Base-by-base conservation (phyloP, 2,113 vertebrate genomes). In the Macheiramphus alcinus region DNA sequence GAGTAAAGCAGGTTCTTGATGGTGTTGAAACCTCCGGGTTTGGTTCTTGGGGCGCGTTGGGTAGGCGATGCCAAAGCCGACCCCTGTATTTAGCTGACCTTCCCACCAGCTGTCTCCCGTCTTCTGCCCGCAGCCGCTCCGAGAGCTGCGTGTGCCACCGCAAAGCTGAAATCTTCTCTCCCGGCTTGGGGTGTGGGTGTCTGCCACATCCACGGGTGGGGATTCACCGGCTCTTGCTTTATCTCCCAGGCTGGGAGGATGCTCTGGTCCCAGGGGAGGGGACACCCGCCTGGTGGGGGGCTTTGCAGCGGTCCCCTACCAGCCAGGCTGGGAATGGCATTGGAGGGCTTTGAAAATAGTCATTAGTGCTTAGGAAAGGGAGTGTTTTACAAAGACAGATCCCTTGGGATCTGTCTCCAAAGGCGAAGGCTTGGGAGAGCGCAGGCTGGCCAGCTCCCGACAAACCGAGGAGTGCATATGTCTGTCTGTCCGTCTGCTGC, bases 61-160 rank as follows among this genome's bases (percentile, higher is more conserved):
- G 86, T 50, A 42, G 88, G 78, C 8, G 40, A 22, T 71, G 88
- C 94, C 68, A 85, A 61, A 36, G 61, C 90, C 4, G 1, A 55
- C 45, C 88, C 76, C 14, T 85, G 85, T 88, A 31, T 86, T 93
- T 58, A 78, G 76, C 73, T 42, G 16, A 5, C 59, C 56, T 45
- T 79, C 90, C 93, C 97, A 88, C 71, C 82, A 67, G 95, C 78
- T 92, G 95, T 96, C 87, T 87, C 91, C 90, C 56, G 11, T 86
- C 92, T 88, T 95, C 80, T 56, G 78, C 91, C 95, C 21, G 23
- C 66, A 59, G 76, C 72, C 2, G 4, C 48, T 83, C 70, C 0
- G 0, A 45, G 80, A 25, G 59, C 42, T 21, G 15, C 52, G 6
- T 34, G 47, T 48, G 53, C 47, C 0, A 0, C 47, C 0, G 0